Conservation (phyloP, 2,888 invertebrate species). For the Tetranychus piercei region DNA sequence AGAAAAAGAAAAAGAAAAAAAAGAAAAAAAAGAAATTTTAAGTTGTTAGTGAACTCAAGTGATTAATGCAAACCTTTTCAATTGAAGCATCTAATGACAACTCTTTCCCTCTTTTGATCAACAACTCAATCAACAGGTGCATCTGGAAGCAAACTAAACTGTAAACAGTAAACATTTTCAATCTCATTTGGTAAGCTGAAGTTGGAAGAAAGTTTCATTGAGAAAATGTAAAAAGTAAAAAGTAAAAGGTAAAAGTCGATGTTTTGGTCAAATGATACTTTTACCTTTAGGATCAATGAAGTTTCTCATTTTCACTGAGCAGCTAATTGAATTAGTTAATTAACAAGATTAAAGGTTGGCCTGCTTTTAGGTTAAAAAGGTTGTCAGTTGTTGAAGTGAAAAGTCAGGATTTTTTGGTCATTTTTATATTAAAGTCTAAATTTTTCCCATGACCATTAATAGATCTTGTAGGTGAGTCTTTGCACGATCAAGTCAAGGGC, state of each 20-base stretch:
- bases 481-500: not conserved
- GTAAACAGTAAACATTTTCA: not conserved
- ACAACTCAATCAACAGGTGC: not conserved
- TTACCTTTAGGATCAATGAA: too few relatives aligned
- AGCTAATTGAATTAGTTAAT: too few relatives aligned
- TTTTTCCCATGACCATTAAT: not conserved
- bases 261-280: too few relatives aligned
- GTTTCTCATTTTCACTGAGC: too few relatives aligned
- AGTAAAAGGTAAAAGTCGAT: not conserved
- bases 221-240: not conserved
- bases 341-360: too few relatives aligned
- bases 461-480: not conserved
- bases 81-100: not conserved
- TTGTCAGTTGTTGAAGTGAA: too few relatives aligned
- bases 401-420: too few relatives aligned
- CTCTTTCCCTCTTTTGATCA: not conserved
- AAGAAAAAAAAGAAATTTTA: not conserved
- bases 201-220: not conserved
- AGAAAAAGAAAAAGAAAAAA: not conserved
- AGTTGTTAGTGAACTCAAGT: not conserved
- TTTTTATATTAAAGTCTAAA: not conserved
- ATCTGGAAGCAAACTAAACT: not conserved
- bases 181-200: too few relatives aligned
- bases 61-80: not conserved
- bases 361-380: too few relatives aligned